Base-by-base conservation (phyloP, 2,888 invertebrate species). In the Gymnocheta viridis region DNA sequence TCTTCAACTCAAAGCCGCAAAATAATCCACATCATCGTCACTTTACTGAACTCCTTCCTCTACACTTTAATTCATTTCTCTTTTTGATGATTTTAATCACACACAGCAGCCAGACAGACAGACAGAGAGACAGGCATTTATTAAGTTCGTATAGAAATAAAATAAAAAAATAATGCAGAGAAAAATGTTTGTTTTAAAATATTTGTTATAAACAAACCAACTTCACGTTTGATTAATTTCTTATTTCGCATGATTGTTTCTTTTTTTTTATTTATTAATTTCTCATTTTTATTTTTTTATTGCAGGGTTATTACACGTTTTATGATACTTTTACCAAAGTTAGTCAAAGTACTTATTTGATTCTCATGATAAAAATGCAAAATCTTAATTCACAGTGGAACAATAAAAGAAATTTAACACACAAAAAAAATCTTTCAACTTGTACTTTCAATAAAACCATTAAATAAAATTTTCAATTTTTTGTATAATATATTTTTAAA, bases 151-250 rank as follows among this genome's bases (percentile, higher is more conserved):
- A 38, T 2, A 24, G 41, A 38, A 56, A 19, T 35, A n/a, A 24
- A 12, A 56, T 10, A n/a, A 22, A 5, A 17, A 14, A 51, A 49
- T 49, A 49, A 17, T 2, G 2, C 1, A 19, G n/a, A 17, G 12
- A 76, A 66, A 47, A 77, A 22, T 17, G 4, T 51, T 54, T 44
- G 32, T 35, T 24, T 70, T 54, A 54, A 54, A 35, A 32, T 35
- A 62, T 49, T 41, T 22, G 35, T 49, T 41, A 58, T 41, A 58
- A 79, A 78, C 56, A 58, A 58, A 72, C 69, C 32, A 83, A 80
- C 72, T 83, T 72, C 47, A 77, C 83, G 76, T 77, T 77, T 77
- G 84, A 84, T 84, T 84, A 81, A 77, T 77, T 84, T 83, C 58
- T 51, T 22, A 77, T 77, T 77, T 84, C 44, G 80, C 47, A 66